A percentile compares a stretch with the other conserved stretches of the same genome.
Conservation (phyloP, 2,113 vertebrate genomes). For the Pseudonaja textilis region DNA sequence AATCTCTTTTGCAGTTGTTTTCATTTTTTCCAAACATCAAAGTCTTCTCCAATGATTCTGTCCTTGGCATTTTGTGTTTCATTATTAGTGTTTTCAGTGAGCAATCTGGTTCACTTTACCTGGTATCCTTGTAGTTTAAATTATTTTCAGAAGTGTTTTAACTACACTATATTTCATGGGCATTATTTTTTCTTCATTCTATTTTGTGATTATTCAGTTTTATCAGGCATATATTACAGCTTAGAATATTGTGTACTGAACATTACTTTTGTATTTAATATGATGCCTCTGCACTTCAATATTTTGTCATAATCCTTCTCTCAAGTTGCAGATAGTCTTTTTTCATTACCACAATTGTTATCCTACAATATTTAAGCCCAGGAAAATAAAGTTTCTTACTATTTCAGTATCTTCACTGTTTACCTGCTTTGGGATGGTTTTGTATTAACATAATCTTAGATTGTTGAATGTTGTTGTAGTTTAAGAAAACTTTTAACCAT, state of each 20-base stretch:
- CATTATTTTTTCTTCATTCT: background rate
- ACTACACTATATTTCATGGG: background rate
- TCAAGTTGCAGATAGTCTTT: background rate
- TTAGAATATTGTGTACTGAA: background rate
- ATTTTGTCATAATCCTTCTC: background rate
- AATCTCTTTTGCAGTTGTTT: background rate
- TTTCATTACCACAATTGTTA: background rate
- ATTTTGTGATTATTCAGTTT: background rate
- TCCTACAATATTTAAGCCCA: background rate
- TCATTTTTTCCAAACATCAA: background rate
- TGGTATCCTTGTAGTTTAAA: background rate
- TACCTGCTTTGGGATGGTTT: background rate
- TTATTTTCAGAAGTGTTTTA: background rate
- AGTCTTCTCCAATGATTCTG: background rate
- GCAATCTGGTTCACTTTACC: background rate
- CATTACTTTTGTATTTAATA: background rate
- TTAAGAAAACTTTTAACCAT: background rate
- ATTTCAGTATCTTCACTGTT: background rate
- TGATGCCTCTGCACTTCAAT: background rate
- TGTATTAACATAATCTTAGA: background rate
- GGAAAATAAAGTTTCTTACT: background rate
- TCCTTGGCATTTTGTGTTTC: background rate
- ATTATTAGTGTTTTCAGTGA: background rate
- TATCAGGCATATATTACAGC: background rate
- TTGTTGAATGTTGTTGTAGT: background rate